Base-by-base conservation (phyloP, 2,888 invertebrate species). In the Quadroppia sp. region DNA sequence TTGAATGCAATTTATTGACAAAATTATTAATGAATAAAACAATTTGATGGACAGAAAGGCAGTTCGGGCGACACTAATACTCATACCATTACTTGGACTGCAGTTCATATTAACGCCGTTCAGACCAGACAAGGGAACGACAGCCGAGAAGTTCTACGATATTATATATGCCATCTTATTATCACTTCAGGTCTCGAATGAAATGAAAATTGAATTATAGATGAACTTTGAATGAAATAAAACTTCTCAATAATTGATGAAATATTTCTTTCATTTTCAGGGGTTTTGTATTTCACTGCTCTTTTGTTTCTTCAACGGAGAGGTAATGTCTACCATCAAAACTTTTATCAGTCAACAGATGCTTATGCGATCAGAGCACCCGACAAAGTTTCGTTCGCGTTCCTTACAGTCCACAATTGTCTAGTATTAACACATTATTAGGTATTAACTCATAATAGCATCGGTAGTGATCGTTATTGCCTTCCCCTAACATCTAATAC, bases 231-330 rank as follows among this genome's bases (percentile, higher is more conserved):
- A 4, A 48, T 25, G 30, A 69, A 69, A 28, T 73, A 30, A 48
- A 36, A 36, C 36, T 36, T 9, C 78, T 20, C 9, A 25, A 42
- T 42, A 11, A 36, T 40, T 61, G 11, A 1, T 48, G 20, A 17
- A 20, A 23, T 45, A n/a, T 59, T 48, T 69, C n/a, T 74, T 74
- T 56, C 50, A 42, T 25, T 85, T 85, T 1, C 88, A 95, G 90
- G 95, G 95, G 76, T 87, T 94, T 75, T 92, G 91, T 82, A 94
- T 95, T 72, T 92, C 95, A 48, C 88, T 91, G 77, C 87, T 95
- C 71, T 94, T 92, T 84, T 94, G 94, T 82, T 95, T 95, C 86
- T 92, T 90, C 85, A 95, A 95, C 82, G 94, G 94, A 78, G 95
- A 95, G 88, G 95, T 95, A 74, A 67, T 67, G 40, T 40, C 40